These are phyloP conservation scores for Pitangus sulphuratus DNA, from an alignment of 2,797 vertebrate genomes.

Conservation along the genomic window DNA sequence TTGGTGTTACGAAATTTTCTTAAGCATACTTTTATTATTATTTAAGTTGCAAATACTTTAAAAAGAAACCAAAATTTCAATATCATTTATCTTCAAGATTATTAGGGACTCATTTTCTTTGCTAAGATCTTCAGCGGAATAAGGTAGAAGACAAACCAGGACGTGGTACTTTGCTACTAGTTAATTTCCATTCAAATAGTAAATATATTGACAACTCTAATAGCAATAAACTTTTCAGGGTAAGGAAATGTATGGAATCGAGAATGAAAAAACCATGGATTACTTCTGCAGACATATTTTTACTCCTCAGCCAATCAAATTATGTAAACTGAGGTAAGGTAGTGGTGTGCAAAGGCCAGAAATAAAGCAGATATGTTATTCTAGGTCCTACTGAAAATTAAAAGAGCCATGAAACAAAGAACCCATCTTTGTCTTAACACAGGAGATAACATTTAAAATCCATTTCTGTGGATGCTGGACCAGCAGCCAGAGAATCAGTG, in stretches of 20 bases:
- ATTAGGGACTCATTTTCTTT: not conserved
- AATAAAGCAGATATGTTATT: not conserved
- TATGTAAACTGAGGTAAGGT: not conserved
- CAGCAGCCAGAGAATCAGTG: not conserved
- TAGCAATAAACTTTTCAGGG: not conserved
- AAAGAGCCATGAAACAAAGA: not conserved
- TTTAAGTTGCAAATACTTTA: not conserved
- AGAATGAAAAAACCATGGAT: not conserved
- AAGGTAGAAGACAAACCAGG: not conserved
- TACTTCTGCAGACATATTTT: not conserved
- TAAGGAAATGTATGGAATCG: not conserved
- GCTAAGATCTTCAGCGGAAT: not conserved
- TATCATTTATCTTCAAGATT: not conserved
- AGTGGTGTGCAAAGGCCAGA: not conserved
- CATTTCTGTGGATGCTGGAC: not conserved
- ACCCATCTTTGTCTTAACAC: not conserved
- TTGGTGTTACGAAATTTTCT: not conserved
- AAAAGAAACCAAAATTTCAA: not conserved
- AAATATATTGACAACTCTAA: not conserved
- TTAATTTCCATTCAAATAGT: not conserved
- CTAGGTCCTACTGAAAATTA: not conserved
- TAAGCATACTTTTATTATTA: not conserved
- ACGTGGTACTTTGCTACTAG: not conserved
- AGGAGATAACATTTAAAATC: not conserved
- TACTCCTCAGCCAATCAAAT: not conserved